Evolutionary conservation across 2,888 invertebrate species (phyloP).

Genomic region (Hydraecia micacea): DNA sequence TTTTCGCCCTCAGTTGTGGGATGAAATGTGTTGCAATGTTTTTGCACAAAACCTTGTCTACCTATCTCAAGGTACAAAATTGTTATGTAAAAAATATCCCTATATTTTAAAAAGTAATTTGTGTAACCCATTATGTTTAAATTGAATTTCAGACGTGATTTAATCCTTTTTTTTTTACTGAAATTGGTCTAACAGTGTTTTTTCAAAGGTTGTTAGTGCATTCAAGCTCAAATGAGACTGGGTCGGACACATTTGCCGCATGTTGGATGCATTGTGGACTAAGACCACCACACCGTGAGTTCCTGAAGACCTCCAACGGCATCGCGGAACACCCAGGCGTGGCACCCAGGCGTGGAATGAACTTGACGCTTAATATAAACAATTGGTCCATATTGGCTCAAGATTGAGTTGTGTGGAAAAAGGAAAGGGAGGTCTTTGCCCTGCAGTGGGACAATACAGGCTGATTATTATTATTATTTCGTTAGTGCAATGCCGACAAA

Average conservation of each 20-base stretch:
- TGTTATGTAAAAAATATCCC: background rate
- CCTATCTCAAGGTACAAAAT: background rate
- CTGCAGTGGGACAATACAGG: background rate
- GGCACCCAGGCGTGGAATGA: no score
- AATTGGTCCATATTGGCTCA: background rate
- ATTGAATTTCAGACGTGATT: background rate
- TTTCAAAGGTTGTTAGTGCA: no score
- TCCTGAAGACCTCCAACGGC: no score
- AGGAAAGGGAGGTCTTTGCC: background rate
- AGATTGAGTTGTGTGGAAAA: background rate
- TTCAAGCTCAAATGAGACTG: background rate
- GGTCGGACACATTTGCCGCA: background rate
- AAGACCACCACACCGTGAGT: no score
- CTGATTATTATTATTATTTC: background rate
- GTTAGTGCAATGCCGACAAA: background rate
- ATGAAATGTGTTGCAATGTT: background rate
- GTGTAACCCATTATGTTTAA: background rate
- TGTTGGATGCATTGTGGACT: no score
- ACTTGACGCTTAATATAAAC: no score
- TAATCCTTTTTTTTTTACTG: no score
- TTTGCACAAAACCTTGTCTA: background rate
- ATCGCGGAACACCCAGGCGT: no score
- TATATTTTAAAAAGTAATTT: background rate
- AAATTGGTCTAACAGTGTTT: background rate
- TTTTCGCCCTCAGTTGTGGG: background rate